Evolutionary conservation across 2,113 vertebrate genomes (phyloP).

Genomic region (Murina feae): DNA sequence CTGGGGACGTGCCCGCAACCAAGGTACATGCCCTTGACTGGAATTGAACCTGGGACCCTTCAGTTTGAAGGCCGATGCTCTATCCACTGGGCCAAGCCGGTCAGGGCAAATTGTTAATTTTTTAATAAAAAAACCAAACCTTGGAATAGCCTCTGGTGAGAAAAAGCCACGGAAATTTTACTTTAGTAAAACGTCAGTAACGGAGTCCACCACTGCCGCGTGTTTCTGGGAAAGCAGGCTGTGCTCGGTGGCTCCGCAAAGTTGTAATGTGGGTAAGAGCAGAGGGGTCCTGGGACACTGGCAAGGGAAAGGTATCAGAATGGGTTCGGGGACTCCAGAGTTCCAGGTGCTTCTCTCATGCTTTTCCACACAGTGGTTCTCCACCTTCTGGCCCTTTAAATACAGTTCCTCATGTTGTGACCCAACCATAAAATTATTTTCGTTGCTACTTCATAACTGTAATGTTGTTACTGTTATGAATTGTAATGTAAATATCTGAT

Average conservation of each 20-base stretch:
- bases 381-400: too few relatives aligned
- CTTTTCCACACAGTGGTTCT: background rate
- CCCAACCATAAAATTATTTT: too few relatives aligned
- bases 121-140: background rate
- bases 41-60: too few relatives aligned
- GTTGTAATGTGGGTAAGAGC: background rate
- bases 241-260: background rate
- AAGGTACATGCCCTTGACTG: too few relatives aligned
- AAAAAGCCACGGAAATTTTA: background rate
- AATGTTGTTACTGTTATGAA: too few relatives aligned
- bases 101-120: background rate
- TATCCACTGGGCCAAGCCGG: too few relatives aligned
- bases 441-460: too few relatives aligned
- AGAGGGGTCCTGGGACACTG: background rate
- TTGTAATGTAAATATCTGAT: too few relatives aligned
- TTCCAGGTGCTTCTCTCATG: background rate
- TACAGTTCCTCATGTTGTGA: too few relatives aligned
- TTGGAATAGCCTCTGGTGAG: background rate
- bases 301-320: too few relatives aligned
- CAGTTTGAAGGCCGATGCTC: too few relatives aligned
- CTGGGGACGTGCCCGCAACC: too few relatives aligned
- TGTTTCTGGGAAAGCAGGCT: background rate
- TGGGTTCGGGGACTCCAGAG: accelerated
- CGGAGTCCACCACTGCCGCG: background rate
- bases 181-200: background rate